These are phyloP conservation scores for Hippocampus barbouri DNA, from an alignment of 2,113 vertebrate species.

Conservation along the genomic window DNA sequence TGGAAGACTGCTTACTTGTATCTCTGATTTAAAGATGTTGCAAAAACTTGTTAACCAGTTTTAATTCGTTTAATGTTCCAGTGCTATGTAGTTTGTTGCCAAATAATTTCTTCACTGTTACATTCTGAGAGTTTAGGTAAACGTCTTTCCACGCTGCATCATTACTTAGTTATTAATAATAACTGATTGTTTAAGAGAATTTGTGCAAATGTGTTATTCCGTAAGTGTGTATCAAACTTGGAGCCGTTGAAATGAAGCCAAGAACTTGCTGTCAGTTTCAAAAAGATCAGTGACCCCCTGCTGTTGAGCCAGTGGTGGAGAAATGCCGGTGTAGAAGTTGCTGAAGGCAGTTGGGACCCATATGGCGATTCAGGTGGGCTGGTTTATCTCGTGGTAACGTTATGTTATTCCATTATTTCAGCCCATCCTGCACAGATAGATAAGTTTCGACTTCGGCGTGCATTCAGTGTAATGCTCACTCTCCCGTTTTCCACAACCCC, in stretches of 20 bases:
- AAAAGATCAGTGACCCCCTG: background rate
- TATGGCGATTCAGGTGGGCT: conserved; percentile 15
- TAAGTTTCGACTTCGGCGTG: conserved; percentile 1
- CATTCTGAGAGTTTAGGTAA: conserved; percentile 16
- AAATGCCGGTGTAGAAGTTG: background rate
- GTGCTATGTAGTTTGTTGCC: too few species aligned
- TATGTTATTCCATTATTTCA: conserved; percentile 13
- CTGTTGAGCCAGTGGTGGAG: background rate
- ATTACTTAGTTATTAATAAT: too few species aligned
- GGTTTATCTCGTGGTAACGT: conserved; percentile 19
- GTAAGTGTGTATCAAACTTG: background rate
- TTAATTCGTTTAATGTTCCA: too few species aligned
- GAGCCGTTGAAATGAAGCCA: background rate
- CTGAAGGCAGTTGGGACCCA: conserved; percentile 1
- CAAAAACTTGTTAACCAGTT: too few species aligned
- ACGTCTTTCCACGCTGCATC: too few species aligned
- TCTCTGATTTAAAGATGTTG: too few species aligned
- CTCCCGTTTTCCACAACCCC: conserved; percentile 1
- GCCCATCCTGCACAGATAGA: background rate
- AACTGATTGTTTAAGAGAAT: too few species aligned
- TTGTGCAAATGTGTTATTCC: background rate
- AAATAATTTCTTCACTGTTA: background rate
- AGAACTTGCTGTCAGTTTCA: background rate
- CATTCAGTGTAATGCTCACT: conserved; percentile 7
- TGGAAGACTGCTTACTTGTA: too few species aligned